Evolutionary conservation across 2,797 vertebrate genomes (phyloP).

Genomic region (Delichon dasypus): DNA sequence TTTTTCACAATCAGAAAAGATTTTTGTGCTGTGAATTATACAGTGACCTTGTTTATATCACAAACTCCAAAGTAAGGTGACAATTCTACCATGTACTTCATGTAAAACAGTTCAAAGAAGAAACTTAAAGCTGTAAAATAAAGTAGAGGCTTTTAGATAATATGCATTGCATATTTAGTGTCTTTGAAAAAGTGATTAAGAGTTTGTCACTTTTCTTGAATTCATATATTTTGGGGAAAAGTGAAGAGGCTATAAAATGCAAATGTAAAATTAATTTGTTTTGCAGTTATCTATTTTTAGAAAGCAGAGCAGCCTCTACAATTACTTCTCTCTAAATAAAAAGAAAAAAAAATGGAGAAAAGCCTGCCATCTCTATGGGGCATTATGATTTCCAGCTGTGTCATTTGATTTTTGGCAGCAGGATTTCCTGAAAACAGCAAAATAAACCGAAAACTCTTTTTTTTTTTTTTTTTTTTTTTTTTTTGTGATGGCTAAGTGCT

Average conservation of each 20-base stretch:
- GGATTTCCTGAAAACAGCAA: neutral
- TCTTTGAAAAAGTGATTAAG: neutral
- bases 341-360: neutral
- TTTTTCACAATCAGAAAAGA: neutral
- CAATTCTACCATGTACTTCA: neutral
- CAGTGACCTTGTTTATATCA: conserved; percentile 34
- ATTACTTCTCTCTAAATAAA: neutral
- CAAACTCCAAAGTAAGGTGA: neutral
- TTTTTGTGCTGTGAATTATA: neutral
- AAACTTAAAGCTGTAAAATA: neutral
- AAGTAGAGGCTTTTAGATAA: neutral
- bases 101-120: neutral
- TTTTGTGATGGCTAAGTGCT: neutral
- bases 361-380: neutral
- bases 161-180: neutral
- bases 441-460: neutral
- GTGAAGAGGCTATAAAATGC: neutral
- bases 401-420: neutral
- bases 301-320: neutral
- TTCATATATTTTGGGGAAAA: neutral
- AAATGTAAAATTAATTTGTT: conserved; percentile 32
- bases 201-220: neutral
- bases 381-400: neutral
- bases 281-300: conserved; percentile 11
- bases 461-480: no score